Evolutionary conservation across 2,113 vertebrate species (phyloP).

Genomic region (Sapayoa aenigma): DNA sequence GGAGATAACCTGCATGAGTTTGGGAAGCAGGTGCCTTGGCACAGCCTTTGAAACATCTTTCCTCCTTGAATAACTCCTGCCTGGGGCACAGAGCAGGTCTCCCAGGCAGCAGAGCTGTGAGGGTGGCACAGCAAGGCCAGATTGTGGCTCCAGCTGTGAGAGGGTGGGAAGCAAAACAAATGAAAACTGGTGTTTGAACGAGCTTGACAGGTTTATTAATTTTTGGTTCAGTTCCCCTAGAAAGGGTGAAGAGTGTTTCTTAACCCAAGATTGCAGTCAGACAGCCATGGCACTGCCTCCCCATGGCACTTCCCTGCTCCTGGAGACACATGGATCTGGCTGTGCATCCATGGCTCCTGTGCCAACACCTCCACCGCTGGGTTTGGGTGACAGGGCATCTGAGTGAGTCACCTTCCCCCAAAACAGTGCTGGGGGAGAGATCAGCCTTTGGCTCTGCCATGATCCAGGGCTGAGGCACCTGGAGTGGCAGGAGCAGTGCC

Average conservation of each 20-base stretch:
- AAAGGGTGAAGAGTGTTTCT: neutral
- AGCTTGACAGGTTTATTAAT: neutral
- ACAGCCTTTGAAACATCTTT: neutral
- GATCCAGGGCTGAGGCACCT: neutral
- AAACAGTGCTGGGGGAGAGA: accelerated
- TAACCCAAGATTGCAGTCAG: accelerated
- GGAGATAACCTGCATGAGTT: accelerated
- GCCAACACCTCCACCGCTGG: accelerated
- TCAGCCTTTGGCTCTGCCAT: accelerated
- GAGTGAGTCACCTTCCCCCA: accelerated
- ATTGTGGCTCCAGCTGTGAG: accelerated
- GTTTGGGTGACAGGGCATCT: accelerated
- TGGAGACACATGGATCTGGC: accelerated
- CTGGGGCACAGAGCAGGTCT: accelerated
- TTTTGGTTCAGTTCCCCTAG: neutral
- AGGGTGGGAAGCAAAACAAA: neutral
- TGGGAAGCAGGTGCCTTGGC: neutral
- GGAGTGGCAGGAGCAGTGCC: accelerated
- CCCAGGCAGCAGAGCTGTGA: neutral
- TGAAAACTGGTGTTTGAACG: neutral
- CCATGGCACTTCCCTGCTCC: neutral
- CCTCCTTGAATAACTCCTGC: neutral
- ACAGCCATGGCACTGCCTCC: neutral
- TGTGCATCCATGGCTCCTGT: accelerated
- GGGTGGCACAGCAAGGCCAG: accelerated